Conservation (phyloP, 2,797 vertebrate genomes). For the Hypotaenidia philippensis region DNA sequence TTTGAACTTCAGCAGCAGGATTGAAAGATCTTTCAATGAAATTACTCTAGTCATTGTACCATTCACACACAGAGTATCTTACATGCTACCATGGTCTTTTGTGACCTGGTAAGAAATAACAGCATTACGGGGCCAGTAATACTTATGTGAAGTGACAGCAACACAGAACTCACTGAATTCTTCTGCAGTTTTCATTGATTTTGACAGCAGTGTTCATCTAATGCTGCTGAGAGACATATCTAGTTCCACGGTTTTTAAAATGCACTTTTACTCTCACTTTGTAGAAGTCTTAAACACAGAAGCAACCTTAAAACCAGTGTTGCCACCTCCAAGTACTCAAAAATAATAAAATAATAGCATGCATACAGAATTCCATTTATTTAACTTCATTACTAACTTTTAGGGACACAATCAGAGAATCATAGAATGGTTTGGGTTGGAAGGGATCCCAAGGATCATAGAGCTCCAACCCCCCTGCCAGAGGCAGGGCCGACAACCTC, state of each 20-base stretch:
- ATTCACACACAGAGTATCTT: not conserved
- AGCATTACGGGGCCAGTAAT: constrained; percentile 26
- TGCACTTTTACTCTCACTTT: constrained; percentile 19
- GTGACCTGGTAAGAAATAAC: constrained; percentile 33
- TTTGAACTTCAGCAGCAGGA: not conserved
- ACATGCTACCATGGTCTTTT: not conserved
- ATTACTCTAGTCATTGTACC: not conserved
- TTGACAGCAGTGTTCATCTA: constrained; percentile 43
- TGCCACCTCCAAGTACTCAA: not conserved
- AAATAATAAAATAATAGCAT: not conserved
- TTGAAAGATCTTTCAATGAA: not conserved
- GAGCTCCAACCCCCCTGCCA: too few relatives aligned
- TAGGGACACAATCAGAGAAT: not conserved
- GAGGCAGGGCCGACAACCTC: too few relatives aligned
- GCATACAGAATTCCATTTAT: not conserved
- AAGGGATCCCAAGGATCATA: too few relatives aligned
- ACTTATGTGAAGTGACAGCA: constrained; percentile 53
- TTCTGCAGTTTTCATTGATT: constrained; percentile 40
- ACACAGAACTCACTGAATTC: constrained; percentile 13
- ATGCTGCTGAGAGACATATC: not conserved
- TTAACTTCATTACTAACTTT: not conserved
- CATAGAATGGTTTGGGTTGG: too few relatives aligned
- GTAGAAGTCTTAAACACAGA: not conserved
- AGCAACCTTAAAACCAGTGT: not conserved
- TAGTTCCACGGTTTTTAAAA: not conserved